Base-by-base conservation (phyloP, 2,113 vertebrate species). In the Prunella himalayana region DNA sequence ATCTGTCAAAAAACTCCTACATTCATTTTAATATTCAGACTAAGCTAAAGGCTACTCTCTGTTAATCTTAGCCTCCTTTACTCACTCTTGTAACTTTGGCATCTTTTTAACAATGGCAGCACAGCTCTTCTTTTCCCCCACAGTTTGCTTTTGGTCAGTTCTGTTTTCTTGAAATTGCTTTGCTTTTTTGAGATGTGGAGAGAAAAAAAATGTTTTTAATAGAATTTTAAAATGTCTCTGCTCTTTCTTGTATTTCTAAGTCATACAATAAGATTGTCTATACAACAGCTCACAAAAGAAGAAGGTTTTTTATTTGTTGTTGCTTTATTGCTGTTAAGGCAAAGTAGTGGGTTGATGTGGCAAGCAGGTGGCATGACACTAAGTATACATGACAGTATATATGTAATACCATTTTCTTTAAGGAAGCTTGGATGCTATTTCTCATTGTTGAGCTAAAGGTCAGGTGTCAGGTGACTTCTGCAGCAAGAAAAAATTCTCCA, bases 321-420 rank as follows among this genome's bases (percentile, higher is more conserved):
- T 93, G 70, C 81, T 92, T 94, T 97, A 61, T 78, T 95, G 73
- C 84, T 87, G 87, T 93, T 96, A 71, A 81, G 61, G 80, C 49
- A 49, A 94, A 83, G 53, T 65, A 90, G 64, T 78, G 1, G 15
- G 88, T 68, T 95, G 94, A 96, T 92, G 83, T 96, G 93, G 93
- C 90, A 92, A 92, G 93, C 93, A 95, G 90, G 88, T 96, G 95
- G 90, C 93, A 88, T 93, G 95, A 97, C 76, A 91, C 85, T 97
- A 83, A 97, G 86, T 91, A 41, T 85, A 92, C 86, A 65, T 95
- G 96, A 96, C 94, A 96, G 93, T 84, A 88, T 94, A 86, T 96
- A 94, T 94, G 95, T 95, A 90, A 96, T 96, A 96, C 92, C 86
- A 79, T 95, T 96, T 94, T 90, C 95, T 94, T 96, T 83, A 96